Evolutionary conservation across 2,797 vertebrate genomes (phyloP).

Genomic region (Crocodylus rhombifer): DNA sequence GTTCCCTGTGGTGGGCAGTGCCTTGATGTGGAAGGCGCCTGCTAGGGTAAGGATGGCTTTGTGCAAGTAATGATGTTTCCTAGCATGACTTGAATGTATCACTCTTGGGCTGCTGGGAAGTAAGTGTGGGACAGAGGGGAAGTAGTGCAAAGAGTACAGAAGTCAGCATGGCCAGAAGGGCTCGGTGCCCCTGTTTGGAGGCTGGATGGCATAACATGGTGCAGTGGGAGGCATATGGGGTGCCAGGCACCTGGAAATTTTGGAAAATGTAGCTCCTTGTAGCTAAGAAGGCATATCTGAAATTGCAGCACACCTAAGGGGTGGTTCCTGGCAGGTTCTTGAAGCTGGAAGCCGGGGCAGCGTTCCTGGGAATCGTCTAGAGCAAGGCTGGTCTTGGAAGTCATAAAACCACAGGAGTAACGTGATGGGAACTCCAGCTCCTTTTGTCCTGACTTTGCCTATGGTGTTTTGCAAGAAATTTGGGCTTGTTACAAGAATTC

Average conservation of each 20-base stretch:
- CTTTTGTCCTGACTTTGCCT: neutral
- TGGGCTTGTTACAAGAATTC: neutral
- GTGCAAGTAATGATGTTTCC: neutral
- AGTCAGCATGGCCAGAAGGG: neutral
- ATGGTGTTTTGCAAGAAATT: neutral
- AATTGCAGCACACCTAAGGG: neutral
- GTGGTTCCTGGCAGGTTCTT: neutral
- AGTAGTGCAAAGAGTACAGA: neutral
- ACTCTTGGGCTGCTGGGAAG: neutral
- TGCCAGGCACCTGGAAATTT: neutral
- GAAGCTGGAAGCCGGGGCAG: neutral
- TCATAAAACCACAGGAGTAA: neutral
- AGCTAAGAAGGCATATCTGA: neutral
- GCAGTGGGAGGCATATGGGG: too few relatives aligned
- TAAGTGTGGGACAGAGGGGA: neutral
- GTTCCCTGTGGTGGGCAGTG: too few relatives aligned
- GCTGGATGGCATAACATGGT: too few relatives aligned
- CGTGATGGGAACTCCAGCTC: neutral
- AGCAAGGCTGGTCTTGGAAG: neutral
- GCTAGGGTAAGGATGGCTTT: conserved; percentile 42
- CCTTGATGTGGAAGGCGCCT: neutral
- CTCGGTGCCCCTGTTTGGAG: neutral
- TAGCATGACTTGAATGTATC: neutral
- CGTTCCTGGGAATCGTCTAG: neutral
- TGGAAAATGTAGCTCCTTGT: neutral